phyloP scores from a whole-genome alignment of 2,113 vertebrate species.

The Trichechus manatus region DNA sequence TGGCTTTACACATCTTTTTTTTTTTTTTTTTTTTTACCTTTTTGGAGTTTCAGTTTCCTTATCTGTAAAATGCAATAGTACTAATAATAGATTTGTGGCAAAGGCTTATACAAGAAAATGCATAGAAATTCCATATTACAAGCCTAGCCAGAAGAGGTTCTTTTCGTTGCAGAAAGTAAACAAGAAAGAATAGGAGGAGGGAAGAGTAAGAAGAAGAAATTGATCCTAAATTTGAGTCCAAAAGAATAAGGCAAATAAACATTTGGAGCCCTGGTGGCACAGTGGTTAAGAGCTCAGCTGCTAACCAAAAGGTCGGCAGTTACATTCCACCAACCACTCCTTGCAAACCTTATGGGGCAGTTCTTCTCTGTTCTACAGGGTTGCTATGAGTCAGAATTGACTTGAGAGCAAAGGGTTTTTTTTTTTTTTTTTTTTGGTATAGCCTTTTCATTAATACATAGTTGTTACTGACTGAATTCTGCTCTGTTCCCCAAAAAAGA shows the following conservation, averaged over 20 bases:
- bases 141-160: background rate
- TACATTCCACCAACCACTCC: too few relatives aligned
- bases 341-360: too few relatives aligned
- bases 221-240: background rate
- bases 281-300: too few relatives aligned
- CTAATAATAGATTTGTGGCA: background rate
- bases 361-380: too few relatives aligned
- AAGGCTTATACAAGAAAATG: background rate
- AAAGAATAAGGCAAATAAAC: background rate
- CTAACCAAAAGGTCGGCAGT: too few relatives aligned
- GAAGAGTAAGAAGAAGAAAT: background rate
- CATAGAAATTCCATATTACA: background rate
- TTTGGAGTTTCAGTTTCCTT: background rate
- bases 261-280: too few relatives aligned
- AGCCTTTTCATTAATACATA: background rate
- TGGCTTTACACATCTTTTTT: background rate
- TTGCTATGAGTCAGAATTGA: too few relatives aligned
- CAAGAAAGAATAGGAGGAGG: background rate
- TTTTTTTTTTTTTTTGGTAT: too few relatives aligned
- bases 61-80: background rate
- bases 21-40: background rate
- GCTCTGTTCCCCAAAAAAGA: too few relatives aligned
- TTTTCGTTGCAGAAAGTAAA: background rate
- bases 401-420: too few relatives aligned
- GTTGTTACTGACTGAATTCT: too few relatives aligned